phyloP scores from a whole-genome alignment of 2,888 invertebrate species.

The Alviniconcha strummeri region DNA sequence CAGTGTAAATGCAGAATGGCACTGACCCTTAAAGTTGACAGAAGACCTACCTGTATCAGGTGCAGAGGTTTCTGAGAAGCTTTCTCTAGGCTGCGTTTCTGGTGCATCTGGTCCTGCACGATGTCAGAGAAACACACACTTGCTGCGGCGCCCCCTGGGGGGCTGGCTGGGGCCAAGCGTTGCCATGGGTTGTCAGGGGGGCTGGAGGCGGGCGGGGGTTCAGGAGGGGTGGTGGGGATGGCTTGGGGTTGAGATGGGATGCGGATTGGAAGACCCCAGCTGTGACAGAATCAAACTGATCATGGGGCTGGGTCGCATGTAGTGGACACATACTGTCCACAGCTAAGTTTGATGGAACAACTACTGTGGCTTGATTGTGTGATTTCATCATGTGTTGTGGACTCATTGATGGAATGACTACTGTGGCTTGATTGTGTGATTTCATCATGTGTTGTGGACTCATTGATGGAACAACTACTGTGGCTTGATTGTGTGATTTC shows the following conservation, averaged over 20 bases:
- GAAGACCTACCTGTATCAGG: slow-evolving; percentile 82
- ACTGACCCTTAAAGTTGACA: too few species aligned
- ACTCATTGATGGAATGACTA: too few species aligned
- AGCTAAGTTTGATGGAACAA: too few species aligned
- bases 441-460: too few species aligned
- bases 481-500: too few species aligned
- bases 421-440: too few species aligned
- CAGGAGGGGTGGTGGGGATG: slow-evolving; percentile 9
- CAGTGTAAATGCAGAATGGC: too few species aligned
- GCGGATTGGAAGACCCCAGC: slow-evolving; percentile 30
- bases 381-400: too few species aligned
- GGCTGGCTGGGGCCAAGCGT: slow-evolving; percentile 34
- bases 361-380: too few species aligned
- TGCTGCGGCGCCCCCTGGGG: slow-evolving; percentile 23
- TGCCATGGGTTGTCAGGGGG: slow-evolving; percentile 41
- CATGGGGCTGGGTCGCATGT: too few species aligned
- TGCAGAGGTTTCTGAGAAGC: slow-evolving; percentile 83
- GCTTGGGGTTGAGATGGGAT: slow-evolving; percentile 19
- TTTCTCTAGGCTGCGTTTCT: slow-evolving; percentile 82
- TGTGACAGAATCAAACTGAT: background rate
- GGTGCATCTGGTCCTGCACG: slow-evolving; percentile 83
- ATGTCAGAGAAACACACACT: slow-evolving; percentile 77
- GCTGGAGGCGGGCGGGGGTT: slow-evolving; percentile 17
- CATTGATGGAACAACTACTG: too few species aligned
- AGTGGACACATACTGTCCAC: too few species aligned